These are phyloP conservation scores for Sebastes taczanowskii DNA, from an alignment of 2,797 vertebrate species.

Conservation along the genomic window DNA sequence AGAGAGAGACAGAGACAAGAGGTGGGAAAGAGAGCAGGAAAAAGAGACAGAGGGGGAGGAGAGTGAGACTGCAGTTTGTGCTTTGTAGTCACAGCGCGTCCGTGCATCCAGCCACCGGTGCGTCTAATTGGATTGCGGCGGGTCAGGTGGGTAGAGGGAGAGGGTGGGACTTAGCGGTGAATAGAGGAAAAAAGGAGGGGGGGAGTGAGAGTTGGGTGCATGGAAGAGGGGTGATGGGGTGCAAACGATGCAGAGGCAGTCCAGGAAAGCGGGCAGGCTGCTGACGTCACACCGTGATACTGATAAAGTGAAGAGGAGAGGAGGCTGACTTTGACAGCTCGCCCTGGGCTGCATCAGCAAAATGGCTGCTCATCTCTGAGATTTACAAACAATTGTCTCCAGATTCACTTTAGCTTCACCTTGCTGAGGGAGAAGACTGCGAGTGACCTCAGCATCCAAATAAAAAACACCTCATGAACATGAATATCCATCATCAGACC, in stretches of 20 bases:
- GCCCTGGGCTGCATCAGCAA: conserved; percentile 64
- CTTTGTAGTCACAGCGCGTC: conserved; percentile 78
- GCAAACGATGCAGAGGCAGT: conserved; percentile 69
- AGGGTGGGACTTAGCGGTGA: conserved; percentile 58
- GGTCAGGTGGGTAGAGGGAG: conserved; percentile 77
- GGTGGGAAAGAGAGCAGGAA: conserved; percentile 65
- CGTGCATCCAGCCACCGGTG: conserved; percentile 59
- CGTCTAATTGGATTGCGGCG: conserved; percentile 74
- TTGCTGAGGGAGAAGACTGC: background rate
- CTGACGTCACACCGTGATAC: conserved; percentile 60
- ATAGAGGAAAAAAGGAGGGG: background rate
- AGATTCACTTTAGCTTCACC: conserved; percentile 12
- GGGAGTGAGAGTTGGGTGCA: background rate
- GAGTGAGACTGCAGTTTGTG: conserved; percentile 81
- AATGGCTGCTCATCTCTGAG: conserved; percentile 53
- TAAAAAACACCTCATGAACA: background rate
- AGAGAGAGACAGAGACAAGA: conserved; percentile 62
- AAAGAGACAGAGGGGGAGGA: conserved; percentile 67
- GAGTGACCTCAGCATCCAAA: background rate
- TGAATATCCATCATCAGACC: background rate
- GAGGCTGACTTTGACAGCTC: conserved; percentile 64
- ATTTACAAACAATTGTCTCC: background rate
- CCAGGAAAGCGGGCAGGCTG: conserved; percentile 54
- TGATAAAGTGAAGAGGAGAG: conserved; percentile 28
- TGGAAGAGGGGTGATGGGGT: conserved; percentile 56